Base-by-base conservation (phyloP, 2,113 vertebrate species). In the Piprites chloris region DNA sequence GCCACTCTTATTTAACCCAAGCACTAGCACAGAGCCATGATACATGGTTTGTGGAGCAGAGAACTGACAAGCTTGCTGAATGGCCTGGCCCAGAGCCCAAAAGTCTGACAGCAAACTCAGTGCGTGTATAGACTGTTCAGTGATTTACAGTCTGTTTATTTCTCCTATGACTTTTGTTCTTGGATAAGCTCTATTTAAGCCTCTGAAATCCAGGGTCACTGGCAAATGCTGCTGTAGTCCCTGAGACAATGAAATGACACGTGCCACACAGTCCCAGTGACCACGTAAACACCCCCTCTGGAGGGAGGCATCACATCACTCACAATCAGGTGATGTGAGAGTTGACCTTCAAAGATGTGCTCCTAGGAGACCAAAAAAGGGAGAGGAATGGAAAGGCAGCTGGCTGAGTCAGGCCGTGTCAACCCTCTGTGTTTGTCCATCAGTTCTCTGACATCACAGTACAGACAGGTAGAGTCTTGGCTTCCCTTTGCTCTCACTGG, bases 101-200 rank as follows among this genome's bases (percentile, higher is more conserved):
- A 74, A 81, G 94, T 91, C 94, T 93, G 89, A 96, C 41, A 92
- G 84, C 68, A 78, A 95, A 44, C 80, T 47, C 93, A 26, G 80
- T 90, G 89, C 21, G 21, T 95, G 96, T 24, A 13, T 35, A 86
- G 95, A 92, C 69, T 95, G 52, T 61, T 92, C 73, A 97, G 79
- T 53, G 56, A 33, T 75, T 97, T 56, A 77, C 80, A 87, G 83
- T 42, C 86, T 75, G 67, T 49, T 90, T 86, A 67, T 67, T 95
- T 89, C 74, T 93, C 66, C 74, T 50, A 52, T 19, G 52, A 87
- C 33, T 85, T 95, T 55, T 79, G 65, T 13, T 95, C 76, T 74
- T 86, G 61, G 92, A 6, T 63, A 84, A 81, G 27, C 74, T 68
- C 55, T 84, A 44, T 59, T 86, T 86, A 84, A 77, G 39, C 39